Conservation (phyloP, 2,888 invertebrate species). For the Zaprionus bogoriensis region DNA sequence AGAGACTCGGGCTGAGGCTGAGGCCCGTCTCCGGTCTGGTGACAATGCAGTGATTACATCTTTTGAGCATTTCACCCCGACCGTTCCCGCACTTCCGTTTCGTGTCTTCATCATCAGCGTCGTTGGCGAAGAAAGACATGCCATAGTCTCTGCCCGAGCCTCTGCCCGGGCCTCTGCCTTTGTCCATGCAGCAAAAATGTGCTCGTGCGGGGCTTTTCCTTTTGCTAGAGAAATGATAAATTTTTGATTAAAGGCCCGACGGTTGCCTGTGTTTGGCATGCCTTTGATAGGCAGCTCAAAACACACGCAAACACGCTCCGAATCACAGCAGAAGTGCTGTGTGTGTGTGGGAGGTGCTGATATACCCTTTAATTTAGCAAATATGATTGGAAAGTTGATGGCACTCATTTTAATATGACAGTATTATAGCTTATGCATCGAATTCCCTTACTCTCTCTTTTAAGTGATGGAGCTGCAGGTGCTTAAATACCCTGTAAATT, state of each 20-base stretch:
- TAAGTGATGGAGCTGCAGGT: no score
- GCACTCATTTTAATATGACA: no score
- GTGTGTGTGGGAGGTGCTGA: neutral
- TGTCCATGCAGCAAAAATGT: slow-evolving; percentile 48
- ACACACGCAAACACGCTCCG: no score
- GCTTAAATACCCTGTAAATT: no score
- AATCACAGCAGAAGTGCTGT: neutral
- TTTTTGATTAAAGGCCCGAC: slow-evolving; percentile 75
- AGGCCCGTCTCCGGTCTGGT: slow-evolving; percentile 55
- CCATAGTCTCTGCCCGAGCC: neutral
- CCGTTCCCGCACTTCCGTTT: slow-evolving; percentile 46
- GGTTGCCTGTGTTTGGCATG: slow-evolving; percentile 47
- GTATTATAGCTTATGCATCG: no score
- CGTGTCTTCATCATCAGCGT: slow-evolving; percentile 16
- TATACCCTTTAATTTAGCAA: neutral
- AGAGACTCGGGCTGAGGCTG: slow-evolving; percentile 2
- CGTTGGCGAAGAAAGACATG: slow-evolving; percentile 61
- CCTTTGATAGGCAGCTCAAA: slow-evolving; percentile 43
- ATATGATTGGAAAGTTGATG: no score
- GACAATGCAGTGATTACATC: slow-evolving; percentile 79
- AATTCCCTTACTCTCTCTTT: no score
- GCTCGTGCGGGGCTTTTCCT: slow-evolving; percentile 39
- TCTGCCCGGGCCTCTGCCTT: neutral
- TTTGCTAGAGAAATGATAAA: slow-evolving; percentile 63
- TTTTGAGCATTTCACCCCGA: slow-evolving; percentile 63